Evolutionary conservation across 2,888 invertebrate species (phyloP), one percentile per base, ranked within the genome.

Genomic region (Iphiclides podalirius): DNA sequence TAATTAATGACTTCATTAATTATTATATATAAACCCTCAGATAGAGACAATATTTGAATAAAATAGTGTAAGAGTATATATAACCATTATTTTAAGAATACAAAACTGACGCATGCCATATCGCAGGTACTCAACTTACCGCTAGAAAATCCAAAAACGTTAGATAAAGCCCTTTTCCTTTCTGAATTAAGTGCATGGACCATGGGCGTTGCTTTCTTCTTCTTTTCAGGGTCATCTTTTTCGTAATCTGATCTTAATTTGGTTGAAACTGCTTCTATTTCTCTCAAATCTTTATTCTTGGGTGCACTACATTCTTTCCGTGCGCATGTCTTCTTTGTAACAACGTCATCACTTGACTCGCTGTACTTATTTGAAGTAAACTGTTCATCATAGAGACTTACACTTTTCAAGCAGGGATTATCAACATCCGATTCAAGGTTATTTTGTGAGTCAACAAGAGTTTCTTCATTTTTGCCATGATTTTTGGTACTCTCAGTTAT

Each of bases 141-240:
- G 64, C 72, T 73, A 20, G 74, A 53, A 61, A 79, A 79, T 76
- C 87, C 87, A 67, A 87, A 82, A 34, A 81, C 58, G 66, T 75
- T 75, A 36, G 76, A 68, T 58, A 85, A 64, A 36, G 69, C 70
- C 53, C 63, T 76, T 31, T 73, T 67, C 48, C 68, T 73, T 47
- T 73, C 65, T 13, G 48, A 26, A 16, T 54, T 52, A n/a, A n/a
- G n/a, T 46, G 55, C 41, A 4, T 53, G 54, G 13, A 26, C 20
- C 2, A 35, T 49, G 20, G 12, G 44, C 33, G 4, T 49, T 58
- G 13, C 56, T 56, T 38, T 58, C 65, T 16, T 48, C 34, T 12
- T 41, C 23, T 71, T 55, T 9, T 55, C 23, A 50, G 47, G 39
- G 33, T 17, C 8, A 34, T 26, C 47, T 53, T 44, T 40, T 34